Evolutionary conservation across 2,888 invertebrate species (phyloP).

Genomic region (Ypsolopha scabrella): DNA sequence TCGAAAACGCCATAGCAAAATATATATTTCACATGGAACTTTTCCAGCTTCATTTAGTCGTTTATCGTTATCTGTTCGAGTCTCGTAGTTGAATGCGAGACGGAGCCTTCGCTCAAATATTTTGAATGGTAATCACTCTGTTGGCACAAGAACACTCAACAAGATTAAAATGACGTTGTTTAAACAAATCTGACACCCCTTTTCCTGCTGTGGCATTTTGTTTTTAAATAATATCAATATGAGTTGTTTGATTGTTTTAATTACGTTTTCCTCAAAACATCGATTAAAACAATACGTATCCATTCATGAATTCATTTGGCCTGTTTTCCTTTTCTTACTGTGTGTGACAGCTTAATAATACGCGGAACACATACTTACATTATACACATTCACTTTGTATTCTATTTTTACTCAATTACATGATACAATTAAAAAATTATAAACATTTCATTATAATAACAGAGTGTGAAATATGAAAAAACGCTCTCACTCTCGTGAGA

Average conservation of each 20-base stretch:
- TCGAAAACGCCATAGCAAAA: conserved; percentile 33
- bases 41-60: conserved; percentile 21
- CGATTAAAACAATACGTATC: not conserved
- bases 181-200: conserved; percentile 53
- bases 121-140: conserved; percentile 38
- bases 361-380: too few species aligned
- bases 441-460: too few species aligned
- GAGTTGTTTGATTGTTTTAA: too few species aligned
- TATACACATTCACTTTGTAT: too few species aligned
- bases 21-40: conserved; percentile 12
- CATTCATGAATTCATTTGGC: not conserved
- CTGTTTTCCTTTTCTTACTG: not conserved
- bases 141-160: conserved; percentile 32
- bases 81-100: conserved; percentile 36
- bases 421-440: too few species aligned
- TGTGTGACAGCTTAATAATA: not conserved
- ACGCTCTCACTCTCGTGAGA: too few species aligned
- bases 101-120: conserved; percentile 25
- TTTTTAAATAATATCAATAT: conserved; percentile 7
- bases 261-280: too few species aligned
- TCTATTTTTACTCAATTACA: too few species aligned
- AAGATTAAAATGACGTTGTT: conserved; percentile 47
- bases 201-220: conserved; percentile 41
- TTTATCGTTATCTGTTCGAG: conserved; percentile 40
- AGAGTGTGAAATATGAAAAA: too few species aligned